These are phyloP conservation scores for Drosophila cardini DNA, from an alignment of 1,140 invertebrate genomes.

Conservation along the genomic window DNA sequence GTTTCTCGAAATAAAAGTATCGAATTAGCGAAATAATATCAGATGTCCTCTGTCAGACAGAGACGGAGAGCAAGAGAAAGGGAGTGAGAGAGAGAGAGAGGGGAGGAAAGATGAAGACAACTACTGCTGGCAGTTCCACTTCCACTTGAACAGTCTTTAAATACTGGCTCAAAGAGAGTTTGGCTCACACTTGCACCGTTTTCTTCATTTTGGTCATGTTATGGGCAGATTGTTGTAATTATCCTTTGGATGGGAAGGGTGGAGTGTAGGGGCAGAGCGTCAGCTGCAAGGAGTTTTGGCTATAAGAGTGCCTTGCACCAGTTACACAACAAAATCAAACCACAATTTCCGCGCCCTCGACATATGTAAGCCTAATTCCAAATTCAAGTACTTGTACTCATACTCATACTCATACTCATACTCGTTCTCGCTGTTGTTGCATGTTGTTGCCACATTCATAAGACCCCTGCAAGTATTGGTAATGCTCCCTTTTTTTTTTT, in stretches of 20 bases:
- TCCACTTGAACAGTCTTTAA: constrained; percentile 71
- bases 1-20: constrained; percentile 77
- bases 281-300: constrained; percentile 53
- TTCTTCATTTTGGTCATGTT: constrained; percentile 11
- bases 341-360: constrained; percentile 54
- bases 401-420: background rate
- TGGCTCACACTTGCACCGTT: constrained; percentile 2
- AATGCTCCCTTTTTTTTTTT: constrained; percentile 2
- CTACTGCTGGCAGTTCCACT: constrained; percentile 41
- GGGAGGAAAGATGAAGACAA: background rate
- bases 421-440: constrained; percentile 51
- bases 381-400: background rate
- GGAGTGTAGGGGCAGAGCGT: constrained; percentile 23
- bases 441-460: constrained; percentile 67
- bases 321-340: constrained; percentile 63
- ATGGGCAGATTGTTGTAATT: constrained; percentile 59
- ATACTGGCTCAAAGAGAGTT: background rate
- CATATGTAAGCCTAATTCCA: constrained; percentile 76
- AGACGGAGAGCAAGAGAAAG: background rate
- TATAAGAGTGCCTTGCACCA: constrained; percentile 14
- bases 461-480: constrained; percentile 14
- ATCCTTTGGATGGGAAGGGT: background rate
- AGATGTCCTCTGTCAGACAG: constrained; percentile 56
- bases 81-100: background rate
- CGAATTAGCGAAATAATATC: constrained; percentile 84